Base-by-base conservation (phyloP, 2,888 invertebrate species). In the Ceriagrion tenellum region DNA sequence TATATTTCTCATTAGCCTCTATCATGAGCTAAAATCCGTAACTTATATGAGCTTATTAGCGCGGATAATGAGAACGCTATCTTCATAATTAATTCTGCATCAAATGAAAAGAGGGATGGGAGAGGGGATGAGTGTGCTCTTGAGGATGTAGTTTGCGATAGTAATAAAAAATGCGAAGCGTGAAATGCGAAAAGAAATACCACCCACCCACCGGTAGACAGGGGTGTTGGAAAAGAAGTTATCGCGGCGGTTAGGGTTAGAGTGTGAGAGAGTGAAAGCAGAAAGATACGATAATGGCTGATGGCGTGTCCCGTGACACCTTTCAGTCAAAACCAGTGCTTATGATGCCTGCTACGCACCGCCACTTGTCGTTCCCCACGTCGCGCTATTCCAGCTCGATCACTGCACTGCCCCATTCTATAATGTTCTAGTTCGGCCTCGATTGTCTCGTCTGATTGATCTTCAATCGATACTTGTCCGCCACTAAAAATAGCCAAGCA, bases 251-350 rank as follows among this genome's bases (percentile, higher is more conserved):
- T 13, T 69, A 69, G 81, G 1, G 16, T 81, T 81, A 35, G 8
- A 30, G 30, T 8, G 74, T 74, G 30, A 13, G 74, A 35, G 81
- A 81, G 35, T 6, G 81, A 35, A 35, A 81, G 81, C 13, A n/a
- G 13, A 35, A n/a, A 81, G 81, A 81, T 81, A 35, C 35, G 81
- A 81, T 81, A 81, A 74, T 30, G 30, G 69, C 26, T 69, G 23
- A 69, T 69, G n/a, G 35, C 81, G 18, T 81, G 81, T 30, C 35
- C 81, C 30, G 81, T n/a, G 81, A 81, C 81, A 81, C 81, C 81
- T 81, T 81, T 81, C 35, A 13, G 26, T n/a, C 81, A 81, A 81
- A 81, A 13, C 30, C 35, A 35, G 81, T 81, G 81, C 81, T n/a
- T 35, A 35, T 35, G n/a, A 81, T 81, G 81, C 35, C 26, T 35